Percentiles rank a stretch among this genome's conserved stretches.
Conservation (phyloP, 1,140 invertebrate genomes). For the Calliphora vicina region DNA sequence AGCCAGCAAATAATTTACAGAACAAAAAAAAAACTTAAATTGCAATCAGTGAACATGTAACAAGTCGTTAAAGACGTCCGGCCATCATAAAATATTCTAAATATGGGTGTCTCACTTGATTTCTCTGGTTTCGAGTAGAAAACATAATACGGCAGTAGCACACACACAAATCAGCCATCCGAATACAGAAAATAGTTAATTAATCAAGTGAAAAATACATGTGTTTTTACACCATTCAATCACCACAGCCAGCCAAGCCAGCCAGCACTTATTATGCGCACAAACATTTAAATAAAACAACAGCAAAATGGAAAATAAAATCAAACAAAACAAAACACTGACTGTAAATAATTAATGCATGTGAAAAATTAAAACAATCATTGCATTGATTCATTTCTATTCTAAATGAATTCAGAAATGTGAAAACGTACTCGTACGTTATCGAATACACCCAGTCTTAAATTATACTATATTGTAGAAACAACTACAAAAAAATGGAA, state of each 20-base stretch:
- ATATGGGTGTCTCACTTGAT: neutral
- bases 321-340: neutral
- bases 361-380: constrained; percentile 7
- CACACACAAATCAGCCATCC: neutral
- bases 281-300: neutral
- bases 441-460: neutral
- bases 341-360: constrained; percentile 10
- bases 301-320: neutral
- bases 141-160: too few species aligned
- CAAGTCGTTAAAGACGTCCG: neutral
- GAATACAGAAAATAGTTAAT: neutral
- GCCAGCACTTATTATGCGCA: neutral
- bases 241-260: neutral
- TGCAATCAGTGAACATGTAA: neutral
- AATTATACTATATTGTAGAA: too few species aligned
- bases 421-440: neutral
- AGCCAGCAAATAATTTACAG: too few species aligned
- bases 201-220: neutral
- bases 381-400: constrained; percentile 1
- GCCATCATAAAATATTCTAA: neutral
- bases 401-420: neutral
- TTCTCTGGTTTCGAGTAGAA: neutral
- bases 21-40: too few species aligned
- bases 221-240: constrained; percentile 3
- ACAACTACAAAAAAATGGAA: too few species aligned